phyloP scores from a whole-genome alignment of 2,797 vertebrate genomes.

The Hydrocynus forskahlii region DNA sequence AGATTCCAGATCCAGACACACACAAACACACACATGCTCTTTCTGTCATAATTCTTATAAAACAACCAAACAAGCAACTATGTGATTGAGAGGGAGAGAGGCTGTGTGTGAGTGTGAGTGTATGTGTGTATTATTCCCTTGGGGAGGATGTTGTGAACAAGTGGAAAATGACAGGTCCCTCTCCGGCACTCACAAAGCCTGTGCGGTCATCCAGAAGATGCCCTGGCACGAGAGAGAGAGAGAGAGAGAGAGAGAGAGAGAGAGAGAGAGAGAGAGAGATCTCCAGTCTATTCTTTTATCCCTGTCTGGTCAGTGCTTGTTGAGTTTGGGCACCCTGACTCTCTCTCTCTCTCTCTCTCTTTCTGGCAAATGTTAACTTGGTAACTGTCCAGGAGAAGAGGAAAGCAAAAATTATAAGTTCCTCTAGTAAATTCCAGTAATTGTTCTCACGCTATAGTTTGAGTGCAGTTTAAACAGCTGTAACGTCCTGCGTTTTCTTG shows the following conservation, averaged over 20 bases:
- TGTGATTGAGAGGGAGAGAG: too few species aligned
- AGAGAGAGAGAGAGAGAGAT: not conserved
- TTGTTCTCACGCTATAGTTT: too few species aligned
- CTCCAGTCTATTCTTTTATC: conserved; percentile 40
- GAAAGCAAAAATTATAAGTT: too few species aligned
- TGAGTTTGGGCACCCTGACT: conserved; percentile 57
- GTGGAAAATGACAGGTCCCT: conserved; percentile 69
- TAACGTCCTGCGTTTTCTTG: too few species aligned
- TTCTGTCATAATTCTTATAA: too few species aligned
- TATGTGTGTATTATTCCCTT: conserved; percentile 38
- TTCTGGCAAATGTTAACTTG: not conserved
- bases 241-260: not conserved
- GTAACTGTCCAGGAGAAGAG: not conserved
- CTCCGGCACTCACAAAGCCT: conserved; percentile 58
- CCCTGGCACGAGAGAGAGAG: conserved; percentile 31
- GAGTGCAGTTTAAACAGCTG: too few species aligned
- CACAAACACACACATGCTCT: too few species aligned
- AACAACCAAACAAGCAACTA: too few species aligned
- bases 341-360: not conserved
- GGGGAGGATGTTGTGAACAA: conserved; percentile 56
- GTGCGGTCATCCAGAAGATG: conserved; percentile 67
- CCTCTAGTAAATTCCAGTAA: too few species aligned
- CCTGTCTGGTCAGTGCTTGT: conserved; percentile 65
- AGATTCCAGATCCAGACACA: too few species aligned
- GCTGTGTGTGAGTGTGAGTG: conserved; percentile 2